A percentile compares a stretch with the other conserved stretches of the same genome.
Conservation (phyloP, 2,888 invertebrate species). For the Meta bourneti region DNA sequence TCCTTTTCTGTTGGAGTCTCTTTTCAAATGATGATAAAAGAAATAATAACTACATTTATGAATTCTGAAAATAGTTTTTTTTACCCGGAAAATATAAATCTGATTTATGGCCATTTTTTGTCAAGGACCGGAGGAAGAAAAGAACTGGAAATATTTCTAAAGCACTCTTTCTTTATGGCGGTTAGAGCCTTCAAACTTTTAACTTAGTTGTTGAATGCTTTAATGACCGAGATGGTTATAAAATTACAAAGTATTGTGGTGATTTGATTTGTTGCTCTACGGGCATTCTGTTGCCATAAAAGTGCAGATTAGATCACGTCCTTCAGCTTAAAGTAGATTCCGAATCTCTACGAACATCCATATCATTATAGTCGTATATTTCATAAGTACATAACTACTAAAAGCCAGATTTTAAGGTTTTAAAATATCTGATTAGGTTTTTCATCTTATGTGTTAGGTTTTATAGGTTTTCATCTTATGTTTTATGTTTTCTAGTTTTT, state of each 20-base stretch:
- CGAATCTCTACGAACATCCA: too few relatives aligned
- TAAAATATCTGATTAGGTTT: too few relatives aligned
- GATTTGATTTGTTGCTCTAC: neutral
- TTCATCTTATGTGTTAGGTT: too few relatives aligned
- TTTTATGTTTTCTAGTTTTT: too few relatives aligned
- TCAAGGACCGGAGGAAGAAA: neutral
- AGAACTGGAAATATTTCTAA: neutral
- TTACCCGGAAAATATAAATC: neutral
- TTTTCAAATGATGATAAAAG: neutral
- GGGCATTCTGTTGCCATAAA: too few relatives aligned
- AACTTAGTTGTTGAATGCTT: neutral
- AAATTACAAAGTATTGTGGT: neutral
- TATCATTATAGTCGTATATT: too few relatives aligned
- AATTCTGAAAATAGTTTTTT: constrained; percentile 8
- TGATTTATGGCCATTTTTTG: neutral
- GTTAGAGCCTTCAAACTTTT: neutral
- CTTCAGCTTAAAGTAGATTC: too few relatives aligned
- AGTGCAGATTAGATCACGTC: too few relatives aligned
- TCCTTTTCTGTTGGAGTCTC: constrained; percentile 1
- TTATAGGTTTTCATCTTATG: too few relatives aligned
- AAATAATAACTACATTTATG: constrained; percentile 32
- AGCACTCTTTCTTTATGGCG: neutral
- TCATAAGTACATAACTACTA: too few relatives aligned
- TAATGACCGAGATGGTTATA: neutral
- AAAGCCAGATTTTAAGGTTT: too few relatives aligned